Evolutionary conservation across 1,140 invertebrate species (phyloP), one percentile per base, ranked within the genome.

Genomic region (Aphaenogaster floridana): DNA sequence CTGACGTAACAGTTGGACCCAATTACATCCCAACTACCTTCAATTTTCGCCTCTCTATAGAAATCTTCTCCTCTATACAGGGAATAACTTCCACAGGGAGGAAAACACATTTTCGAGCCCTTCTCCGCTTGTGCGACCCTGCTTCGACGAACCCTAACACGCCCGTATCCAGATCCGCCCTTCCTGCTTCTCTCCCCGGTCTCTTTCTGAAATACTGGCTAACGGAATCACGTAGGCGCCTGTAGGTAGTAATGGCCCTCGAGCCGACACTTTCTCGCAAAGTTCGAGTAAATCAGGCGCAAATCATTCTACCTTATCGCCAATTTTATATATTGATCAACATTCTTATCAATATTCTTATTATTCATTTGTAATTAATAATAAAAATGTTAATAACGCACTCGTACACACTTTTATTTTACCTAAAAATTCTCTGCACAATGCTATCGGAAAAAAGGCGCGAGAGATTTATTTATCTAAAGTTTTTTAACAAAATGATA

Each of bases 211-310:
- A 17, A 66, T 76, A 21, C 52, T 59, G 52, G 66, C 79, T 87
- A 92, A 91, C 87, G 74, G 91, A 92, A 92, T 93, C 90, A 91
- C 90, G 91, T 91, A 87, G 92, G 89, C 90, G 92, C 77, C 50
- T 4, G 15, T 45, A 72, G 48, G 34, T 83, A 84, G 69, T 76
- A 84, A 74, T 61, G 42, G 63, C 63, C 36, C 57, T 61, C n/a
- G 80, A 63, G 13, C 13, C 42, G 68, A 39, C n/a, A n/a, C 28
- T 34, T 71, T 28, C 34, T 81, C 8, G 50, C 54, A 3, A 59
- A 57, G 21, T 48, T 68, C 17, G 34, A 81, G 13, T 13, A 63
- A 84, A 76, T 61, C 39, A 61, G 48, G 8, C 34, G 36, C 77
- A 54, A 80, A 36, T 71, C 17, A 80, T 45, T 36, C 13, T 17